Evolutionary conservation across 2,113 vertebrate species (phyloP).

Genomic region (Nansenia antarctica): DNA sequence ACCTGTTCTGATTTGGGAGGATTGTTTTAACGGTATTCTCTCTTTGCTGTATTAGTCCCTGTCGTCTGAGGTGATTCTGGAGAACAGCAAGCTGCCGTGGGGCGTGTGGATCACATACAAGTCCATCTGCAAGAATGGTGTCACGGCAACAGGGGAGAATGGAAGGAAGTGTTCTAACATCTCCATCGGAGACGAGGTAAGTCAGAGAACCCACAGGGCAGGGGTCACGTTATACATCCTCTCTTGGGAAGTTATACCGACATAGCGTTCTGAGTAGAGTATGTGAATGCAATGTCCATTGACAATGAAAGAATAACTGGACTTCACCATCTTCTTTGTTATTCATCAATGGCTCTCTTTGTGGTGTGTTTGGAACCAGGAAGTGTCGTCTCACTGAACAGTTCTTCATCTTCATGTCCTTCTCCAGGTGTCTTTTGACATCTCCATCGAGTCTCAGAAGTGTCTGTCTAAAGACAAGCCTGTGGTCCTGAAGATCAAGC

Average conservation of each 20-base stretch:
- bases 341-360: too few relatives aligned
- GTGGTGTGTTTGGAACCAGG: too few relatives aligned
- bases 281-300: too few relatives aligned
- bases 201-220: not conserved
- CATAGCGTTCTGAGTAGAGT: too few relatives aligned
- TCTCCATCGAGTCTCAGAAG: constrained; percentile 84
- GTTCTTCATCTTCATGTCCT: not conserved
- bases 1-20: not conserved
- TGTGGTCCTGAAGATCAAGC: constrained; percentile 88
- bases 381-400: not conserved
- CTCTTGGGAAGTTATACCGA: too few relatives aligned
- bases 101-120: constrained; percentile 90
- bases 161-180: constrained; percentile 96
- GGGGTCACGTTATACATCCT: too few relatives aligned
- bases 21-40: not conserved
- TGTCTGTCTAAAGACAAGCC: constrained; percentile 79
- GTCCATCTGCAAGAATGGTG: constrained; percentile 94
- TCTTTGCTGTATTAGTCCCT: constrained; percentile 78
- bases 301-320: too few relatives aligned
- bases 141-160: constrained; percentile 86
- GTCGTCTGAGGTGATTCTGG: constrained; percentile 96
- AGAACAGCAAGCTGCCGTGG: constrained; percentile 89
- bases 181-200: constrained; percentile 95
- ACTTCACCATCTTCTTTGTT: too few relatives aligned
- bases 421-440: constrained; percentile 89